Conservation (phyloP, 2,797 vertebrate species). For the Poeciliopsis gracilis region DNA sequence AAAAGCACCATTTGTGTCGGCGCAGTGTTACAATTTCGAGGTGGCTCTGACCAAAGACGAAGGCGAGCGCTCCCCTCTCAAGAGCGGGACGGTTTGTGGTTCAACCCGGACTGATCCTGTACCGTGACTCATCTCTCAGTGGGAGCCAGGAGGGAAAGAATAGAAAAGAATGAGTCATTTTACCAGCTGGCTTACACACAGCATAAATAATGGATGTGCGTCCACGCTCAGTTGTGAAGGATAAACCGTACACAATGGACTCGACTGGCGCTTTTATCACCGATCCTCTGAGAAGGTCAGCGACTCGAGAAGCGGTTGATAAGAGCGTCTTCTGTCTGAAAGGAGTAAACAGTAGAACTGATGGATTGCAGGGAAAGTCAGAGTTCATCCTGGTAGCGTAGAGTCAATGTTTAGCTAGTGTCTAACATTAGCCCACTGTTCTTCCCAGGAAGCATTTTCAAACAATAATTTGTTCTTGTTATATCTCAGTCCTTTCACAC, state of each 20-base stretch:
- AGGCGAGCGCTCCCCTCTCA: conserved; percentile 1
- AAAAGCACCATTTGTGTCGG: background rate
- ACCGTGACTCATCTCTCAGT: conserved; percentile 64
- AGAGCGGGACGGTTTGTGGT: conserved; percentile 25
- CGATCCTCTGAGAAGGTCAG: conserved; percentile 23
- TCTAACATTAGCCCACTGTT: background rate
- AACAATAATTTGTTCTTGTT: background rate
- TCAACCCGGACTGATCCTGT: conserved; percentile 41
- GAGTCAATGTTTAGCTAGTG: background rate
- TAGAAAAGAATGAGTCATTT: conserved; percentile 65
- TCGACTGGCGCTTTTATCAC: conserved; percentile 21
- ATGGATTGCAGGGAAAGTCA: background rate
- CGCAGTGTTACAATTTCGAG: background rate
- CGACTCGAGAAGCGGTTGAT: conserved; percentile 9
- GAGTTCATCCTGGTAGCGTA: background rate
- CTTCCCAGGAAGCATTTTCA: background rate
- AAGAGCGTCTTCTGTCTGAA: conserved; percentile 12
- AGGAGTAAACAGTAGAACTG: background rate
- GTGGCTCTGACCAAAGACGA: conserved; percentile 1
- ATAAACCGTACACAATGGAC: conserved; percentile 4
- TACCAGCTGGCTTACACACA: conserved; percentile 26
- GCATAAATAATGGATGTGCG: conserved; percentile 39
- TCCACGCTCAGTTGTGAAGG: conserved; percentile 20
- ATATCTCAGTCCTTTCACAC: background rate
- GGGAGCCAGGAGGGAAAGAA: conserved; percentile 54